These are phyloP conservation scores for Anastrepha obliqua DNA, from an alignment of 1,140 invertebrate species.

Conservation along the genomic window DNA sequence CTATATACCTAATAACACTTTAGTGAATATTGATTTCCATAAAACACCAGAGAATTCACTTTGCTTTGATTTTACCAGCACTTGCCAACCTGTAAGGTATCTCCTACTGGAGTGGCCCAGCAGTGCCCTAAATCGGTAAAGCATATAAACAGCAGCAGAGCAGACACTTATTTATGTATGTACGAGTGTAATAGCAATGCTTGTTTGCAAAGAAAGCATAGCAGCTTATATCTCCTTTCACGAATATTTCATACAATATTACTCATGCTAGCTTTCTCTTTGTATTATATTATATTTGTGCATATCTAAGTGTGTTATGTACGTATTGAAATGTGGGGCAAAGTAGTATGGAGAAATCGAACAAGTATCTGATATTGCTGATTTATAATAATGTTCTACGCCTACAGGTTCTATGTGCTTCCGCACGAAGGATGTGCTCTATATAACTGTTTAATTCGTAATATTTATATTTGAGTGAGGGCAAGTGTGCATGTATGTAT, in stretches of 20 bases:
- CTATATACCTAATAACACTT: background rate
- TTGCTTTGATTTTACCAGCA: background rate
- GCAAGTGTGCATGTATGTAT: too few species aligned
- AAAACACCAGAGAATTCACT: background rate
- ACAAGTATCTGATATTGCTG: background rate
- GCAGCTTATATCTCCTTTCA: background rate
- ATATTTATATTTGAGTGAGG: background rate
- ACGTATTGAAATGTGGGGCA: background rate
- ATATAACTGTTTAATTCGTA: background rate
- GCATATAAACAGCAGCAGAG: background rate
- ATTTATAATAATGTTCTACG: slow-evolving; percentile 13
- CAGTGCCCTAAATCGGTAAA: background rate
- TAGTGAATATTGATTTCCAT: slow-evolving; percentile 20
- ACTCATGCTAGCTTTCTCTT: too few species aligned
- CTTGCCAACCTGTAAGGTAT: background rate
- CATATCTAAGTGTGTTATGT: too few species aligned
- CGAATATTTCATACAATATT: background rate
- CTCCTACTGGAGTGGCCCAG: background rate
- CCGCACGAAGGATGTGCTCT: background rate
- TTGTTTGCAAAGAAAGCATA: slow-evolving; percentile 10
- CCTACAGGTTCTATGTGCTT: background rate
- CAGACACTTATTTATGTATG: background rate
- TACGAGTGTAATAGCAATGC: background rate
- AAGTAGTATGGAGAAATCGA: background rate
- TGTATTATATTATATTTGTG: too few species aligned